Evolutionary conservation across 2,888 invertebrate genomes (phyloP).

Genomic region (Tenthredo notha): DNA sequence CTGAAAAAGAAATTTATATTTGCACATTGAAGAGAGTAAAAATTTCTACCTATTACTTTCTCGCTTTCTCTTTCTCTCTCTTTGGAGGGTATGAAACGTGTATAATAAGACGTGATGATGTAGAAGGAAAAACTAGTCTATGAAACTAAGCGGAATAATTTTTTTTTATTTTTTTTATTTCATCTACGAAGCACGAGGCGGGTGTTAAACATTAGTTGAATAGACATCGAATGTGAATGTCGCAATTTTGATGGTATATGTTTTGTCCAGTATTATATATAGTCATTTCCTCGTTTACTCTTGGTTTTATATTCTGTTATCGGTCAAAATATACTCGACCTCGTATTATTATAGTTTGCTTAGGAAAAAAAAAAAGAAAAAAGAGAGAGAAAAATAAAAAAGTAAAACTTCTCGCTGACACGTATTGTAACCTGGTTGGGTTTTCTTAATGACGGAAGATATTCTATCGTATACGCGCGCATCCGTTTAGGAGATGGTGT

Average conservation of each 20-base stretch:
- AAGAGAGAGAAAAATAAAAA: neutral
- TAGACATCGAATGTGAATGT: neutral
- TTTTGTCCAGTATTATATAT: too few relatives aligned
- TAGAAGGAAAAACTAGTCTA: too few relatives aligned
- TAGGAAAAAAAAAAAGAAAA: neutral
- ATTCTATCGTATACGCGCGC: conserved; percentile 75
- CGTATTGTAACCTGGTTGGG: conserved; percentile 67
- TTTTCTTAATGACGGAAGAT: conserved; percentile 78
- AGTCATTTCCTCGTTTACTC: neutral
- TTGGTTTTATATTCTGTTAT: neutral
- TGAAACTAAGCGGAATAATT: too few relatives aligned
- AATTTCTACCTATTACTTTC: too few relatives aligned
- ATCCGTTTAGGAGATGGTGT: conserved; percentile 74
- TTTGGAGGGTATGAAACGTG: too few relatives aligned
- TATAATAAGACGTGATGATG: too few relatives aligned
- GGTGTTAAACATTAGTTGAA: neutral
- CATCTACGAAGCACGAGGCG: too few relatives aligned
- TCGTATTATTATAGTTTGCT: neutral
- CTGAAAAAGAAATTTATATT: too few relatives aligned
- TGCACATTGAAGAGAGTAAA: too few relatives aligned
- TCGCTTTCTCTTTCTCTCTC: too few relatives aligned
- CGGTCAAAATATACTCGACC: conserved; percentile 9
- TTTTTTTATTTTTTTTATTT: too few relatives aligned
- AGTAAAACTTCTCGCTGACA: neutral
- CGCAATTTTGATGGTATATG: too few relatives aligned